These are phyloP conservation scores for Epinephelus cyanopodus DNA, from an alignment of 2,113 vertebrate genomes.

Conservation along the genomic window DNA sequence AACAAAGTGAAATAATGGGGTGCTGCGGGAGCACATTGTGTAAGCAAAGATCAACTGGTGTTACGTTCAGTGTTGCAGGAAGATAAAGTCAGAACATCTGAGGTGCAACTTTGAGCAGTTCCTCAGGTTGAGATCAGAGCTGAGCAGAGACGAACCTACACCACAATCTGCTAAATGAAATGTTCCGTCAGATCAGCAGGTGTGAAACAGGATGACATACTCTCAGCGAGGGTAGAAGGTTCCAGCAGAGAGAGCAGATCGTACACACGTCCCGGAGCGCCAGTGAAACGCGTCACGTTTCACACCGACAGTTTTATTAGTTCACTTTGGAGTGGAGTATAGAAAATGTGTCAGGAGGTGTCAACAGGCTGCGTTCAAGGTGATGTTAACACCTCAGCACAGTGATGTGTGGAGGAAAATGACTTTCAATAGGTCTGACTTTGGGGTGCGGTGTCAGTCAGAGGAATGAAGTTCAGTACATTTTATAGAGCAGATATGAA, in stretches of 20 bases:
- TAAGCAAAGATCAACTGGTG: neutral
- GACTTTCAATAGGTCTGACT: neutral
- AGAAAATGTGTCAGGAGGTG: neutral
- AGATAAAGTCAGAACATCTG: no score
- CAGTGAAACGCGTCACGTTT: neutral
- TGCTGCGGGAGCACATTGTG: neutral
- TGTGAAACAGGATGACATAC: neutral
- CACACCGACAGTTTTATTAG: slow-evolving; percentile 59
- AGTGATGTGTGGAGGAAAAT: slow-evolving; percentile 6
- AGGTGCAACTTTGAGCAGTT: neutral
- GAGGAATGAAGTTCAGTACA: neutral
- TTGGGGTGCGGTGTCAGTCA: neutral
- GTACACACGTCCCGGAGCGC: neutral
- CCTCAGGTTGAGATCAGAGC: neutral
- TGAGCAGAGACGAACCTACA: neutral
- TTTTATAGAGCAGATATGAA: neutral
- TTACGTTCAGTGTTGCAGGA: neutral
- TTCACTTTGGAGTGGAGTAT: slow-evolving; percentile 3
- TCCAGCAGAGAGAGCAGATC: slow-evolving; percentile 1
- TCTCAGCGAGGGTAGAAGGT: neutral
- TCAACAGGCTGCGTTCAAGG: slow-evolving; percentile 26
- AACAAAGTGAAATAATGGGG: neutral
- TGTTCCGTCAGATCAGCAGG: neutral
- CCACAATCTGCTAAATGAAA: neutral
- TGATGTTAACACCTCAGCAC: slow-evolving; percentile 20